Evolutionary conservation across 2,113 vertebrate genomes (phyloP), one percentile per base, ranked within the genome.

Genomic region (Aptenodytes forsteri): DNA sequence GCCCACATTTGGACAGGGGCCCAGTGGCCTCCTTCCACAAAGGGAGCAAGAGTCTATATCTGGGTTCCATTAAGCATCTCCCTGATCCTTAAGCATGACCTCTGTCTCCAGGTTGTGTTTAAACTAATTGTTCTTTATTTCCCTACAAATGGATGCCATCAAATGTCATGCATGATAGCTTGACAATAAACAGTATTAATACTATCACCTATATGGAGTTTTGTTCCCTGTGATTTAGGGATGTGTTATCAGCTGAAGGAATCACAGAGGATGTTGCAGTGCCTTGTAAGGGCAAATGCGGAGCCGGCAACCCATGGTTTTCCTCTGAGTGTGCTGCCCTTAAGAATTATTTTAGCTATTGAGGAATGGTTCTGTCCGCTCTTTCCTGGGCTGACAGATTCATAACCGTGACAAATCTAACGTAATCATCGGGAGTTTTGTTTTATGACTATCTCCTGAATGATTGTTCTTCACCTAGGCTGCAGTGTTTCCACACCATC

Each of bases 231-330:
- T 64, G 58, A 59, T 80, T 71, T 64, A 79, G 49, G 59, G 56
- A 22, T 0, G 0, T 42, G 23, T 30, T 56, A 25, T 29, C n/a
- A 81, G 55, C 55, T 69, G 72, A 58, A 87, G 22, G 69, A 15
- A 40, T 49, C 72, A 22, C 42, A 56, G 47, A 47, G n/a, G 59
- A 23, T 59, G 18, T 50, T 59, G 47, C 38, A 44, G 47, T 20
- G 23, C 56, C 36, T 73, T 0, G 0, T 50, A 42, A 30, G 20
- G 30, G 59, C 1, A 6, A 67, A 67, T 7, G 65, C 19, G 77
- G 69, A 64, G 16, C 64, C 1, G 1, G 27, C 89, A 69, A 75
- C 55, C 54, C 0, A 0, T 91, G 46, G 11, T 76, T 91, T 95
- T 94, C 42, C 38, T 91, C 72, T 0, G 0, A 50, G 42, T 18